Conservation (phyloP, 1,140 invertebrate species). For the Nomia melanderi region DNA sequence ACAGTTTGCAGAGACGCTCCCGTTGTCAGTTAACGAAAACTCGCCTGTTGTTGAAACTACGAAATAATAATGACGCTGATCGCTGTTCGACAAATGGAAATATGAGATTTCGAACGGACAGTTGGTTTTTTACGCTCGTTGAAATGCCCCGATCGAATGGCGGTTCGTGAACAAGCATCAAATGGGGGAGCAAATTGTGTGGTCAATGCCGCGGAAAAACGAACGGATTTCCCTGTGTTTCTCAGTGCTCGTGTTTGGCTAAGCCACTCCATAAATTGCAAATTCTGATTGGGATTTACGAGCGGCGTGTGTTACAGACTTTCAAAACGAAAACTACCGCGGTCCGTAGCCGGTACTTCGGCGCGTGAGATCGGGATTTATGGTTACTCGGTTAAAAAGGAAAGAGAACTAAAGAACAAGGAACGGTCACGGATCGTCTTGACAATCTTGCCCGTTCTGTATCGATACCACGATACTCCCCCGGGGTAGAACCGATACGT, state of each 20-base stretch:
- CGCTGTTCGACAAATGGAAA: too few species aligned
- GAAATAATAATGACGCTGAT: too few species aligned
- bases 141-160: neutral
- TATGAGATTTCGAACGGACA: neutral
- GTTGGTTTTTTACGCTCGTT: neutral
- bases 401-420: conserved; percentile 28
- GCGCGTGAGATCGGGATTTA: conserved; percentile 53
- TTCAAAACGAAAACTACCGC: conserved; percentile 48
- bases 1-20: too few species aligned
- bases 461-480: neutral
- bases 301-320: conserved; percentile 18
- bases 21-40: too few species aligned
- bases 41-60: too few species aligned
- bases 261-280: conserved; percentile 54
- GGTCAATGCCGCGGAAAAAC: conserved; percentile 10
- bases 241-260: conserved; percentile 18
- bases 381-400: conserved; percentile 1
- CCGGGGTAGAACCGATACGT: neutral
- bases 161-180: neutral
- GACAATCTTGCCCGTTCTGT: neutral
- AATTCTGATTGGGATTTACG: conserved; percentile 63
- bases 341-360: conserved; percentile 13
- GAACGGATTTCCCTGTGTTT: conserved; percentile 29
- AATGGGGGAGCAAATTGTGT: conserved; percentile 24
- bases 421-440: neutral